phyloP scores from a whole-genome alignment of 2,888 invertebrate genomes.

The Melanargia galathea region DNA sequence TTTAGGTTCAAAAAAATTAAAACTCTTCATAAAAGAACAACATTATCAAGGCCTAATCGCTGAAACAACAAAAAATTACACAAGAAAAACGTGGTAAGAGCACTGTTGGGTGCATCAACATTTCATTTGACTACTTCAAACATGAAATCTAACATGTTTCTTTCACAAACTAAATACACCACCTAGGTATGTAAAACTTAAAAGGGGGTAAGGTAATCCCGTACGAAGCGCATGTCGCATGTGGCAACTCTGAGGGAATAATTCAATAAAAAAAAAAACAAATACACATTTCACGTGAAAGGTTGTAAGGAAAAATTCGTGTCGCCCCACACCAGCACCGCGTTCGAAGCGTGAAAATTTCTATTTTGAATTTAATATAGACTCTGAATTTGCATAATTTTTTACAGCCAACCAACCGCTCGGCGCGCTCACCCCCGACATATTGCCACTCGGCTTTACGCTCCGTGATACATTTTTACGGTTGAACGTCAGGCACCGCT shows the following conservation, averaged over 20 bases:
- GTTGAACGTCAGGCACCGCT: not conserved
- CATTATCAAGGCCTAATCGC: too few species aligned
- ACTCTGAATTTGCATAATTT: constrained; percentile 40
- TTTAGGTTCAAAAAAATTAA: too few species aligned
- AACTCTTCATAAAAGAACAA: too few species aligned
- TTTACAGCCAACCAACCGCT: constrained; percentile 28
- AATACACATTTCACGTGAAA: constrained; percentile 14
- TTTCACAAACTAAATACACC: not conserved
- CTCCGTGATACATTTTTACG: constrained; percentile 36
- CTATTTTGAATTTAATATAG: constrained; percentile 41
- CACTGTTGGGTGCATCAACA: not conserved
- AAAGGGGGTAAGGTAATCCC: constrained; percentile 5
- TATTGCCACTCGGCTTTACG: constrained; percentile 38
- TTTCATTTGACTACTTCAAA: not conserved
- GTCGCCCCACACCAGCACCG: constrained; percentile 25
- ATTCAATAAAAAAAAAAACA: constrained; percentile 14
- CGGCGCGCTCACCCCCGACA: constrained; percentile 31
- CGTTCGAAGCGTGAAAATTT: constrained; percentile 32
- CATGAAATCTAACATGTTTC: not conserved
- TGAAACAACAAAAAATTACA: too few species aligned
- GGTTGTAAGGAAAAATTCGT: constrained; percentile 29
- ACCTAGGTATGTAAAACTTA: not conserved
- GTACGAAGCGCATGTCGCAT: not conserved
- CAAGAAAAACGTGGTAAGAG: too few species aligned
- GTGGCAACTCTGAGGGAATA: constrained; percentile 20